Conservation (phyloP, 2,888 invertebrate species). For the Eutolmus rufibarbis region DNA sequence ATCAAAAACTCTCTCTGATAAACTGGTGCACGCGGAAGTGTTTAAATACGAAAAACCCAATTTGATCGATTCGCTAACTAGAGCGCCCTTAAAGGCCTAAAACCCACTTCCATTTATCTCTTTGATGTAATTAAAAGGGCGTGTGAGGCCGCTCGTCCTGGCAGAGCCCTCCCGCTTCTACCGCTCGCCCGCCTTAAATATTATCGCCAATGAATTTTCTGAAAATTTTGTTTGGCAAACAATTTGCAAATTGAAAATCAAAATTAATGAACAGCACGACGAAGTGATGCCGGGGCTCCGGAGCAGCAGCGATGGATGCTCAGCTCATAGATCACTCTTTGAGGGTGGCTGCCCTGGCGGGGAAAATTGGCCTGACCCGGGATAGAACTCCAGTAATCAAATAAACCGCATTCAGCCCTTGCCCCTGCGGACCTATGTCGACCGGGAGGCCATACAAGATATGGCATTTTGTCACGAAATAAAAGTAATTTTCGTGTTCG, state of each 20-base stretch:
- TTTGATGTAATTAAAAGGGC: constrained; percentile 12
- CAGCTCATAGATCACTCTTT: constrained; percentile 26
- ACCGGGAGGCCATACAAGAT: not conserved
- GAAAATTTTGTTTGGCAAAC: constrained; percentile 33
- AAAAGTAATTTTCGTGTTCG: constrained; percentile 31
- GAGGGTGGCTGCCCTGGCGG: not conserved
- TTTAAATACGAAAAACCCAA: not conserved
- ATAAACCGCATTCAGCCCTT: constrained; percentile 30
- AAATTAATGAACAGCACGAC: constrained; percentile 28
- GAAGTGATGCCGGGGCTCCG: constrained; percentile 3
- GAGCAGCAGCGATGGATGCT: constrained; percentile 9
- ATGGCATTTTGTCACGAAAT: constrained; percentile 43
- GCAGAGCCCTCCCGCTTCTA: not conserved
- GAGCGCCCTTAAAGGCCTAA: not conserved
- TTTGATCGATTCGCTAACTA: not conserved
- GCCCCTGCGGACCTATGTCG: not conserved
- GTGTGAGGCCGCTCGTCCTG: not conserved
- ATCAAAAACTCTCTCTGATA: not conserved
- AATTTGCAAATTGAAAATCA: constrained; percentile 39
- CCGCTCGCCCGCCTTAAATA: not conserved
- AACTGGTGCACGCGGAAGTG: not conserved
- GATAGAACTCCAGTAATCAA: constrained; percentile 18
- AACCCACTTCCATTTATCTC: constrained; percentile 5
- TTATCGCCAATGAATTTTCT: constrained; percentile 17
- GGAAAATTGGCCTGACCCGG: constrained; percentile 8